Percentiles rank a stretch among this genome's conserved stretches.
Evolutionary conservation across 2,797 vertebrate species (phyloP).

Genomic region (Cacajao melanocephalus): DNA sequence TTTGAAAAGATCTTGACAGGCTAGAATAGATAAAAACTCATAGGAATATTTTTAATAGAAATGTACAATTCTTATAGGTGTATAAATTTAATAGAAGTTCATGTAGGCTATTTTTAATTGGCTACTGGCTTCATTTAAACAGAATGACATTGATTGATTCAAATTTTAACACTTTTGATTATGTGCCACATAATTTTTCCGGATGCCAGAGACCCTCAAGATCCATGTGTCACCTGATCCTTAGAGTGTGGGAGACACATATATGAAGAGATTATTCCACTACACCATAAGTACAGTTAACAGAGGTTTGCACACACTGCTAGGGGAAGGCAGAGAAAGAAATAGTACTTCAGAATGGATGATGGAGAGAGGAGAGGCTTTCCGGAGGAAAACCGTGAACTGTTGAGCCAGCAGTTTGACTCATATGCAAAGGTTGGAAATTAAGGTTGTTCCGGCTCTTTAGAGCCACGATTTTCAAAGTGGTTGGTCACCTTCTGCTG

Average conservation of each 20-base stretch:
- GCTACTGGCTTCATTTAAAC: not conserved
- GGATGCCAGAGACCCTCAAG: not conserved
- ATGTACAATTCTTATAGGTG: conserved; percentile 7
- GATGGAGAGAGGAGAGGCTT: not conserved
- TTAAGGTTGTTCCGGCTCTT: not conserved
- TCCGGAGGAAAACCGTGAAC: not conserved
- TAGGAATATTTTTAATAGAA: not conserved
- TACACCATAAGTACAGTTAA: not conserved
- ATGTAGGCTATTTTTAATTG: not conserved
- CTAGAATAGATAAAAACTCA: not conserved
- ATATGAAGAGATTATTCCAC: not conserved
- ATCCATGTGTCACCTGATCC: not conserved
- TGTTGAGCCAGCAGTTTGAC: not conserved
- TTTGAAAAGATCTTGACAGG: conserved; percentile 64
- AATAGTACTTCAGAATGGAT: not conserved
- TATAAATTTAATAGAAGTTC: not conserved
- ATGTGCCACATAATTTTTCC: not conserved
- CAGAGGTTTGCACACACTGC: not conserved
- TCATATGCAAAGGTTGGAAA: not conserved
- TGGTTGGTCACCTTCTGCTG: not conserved
- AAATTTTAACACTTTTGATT: not conserved
- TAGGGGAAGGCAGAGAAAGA: not conserved
- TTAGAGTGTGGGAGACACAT: not conserved
- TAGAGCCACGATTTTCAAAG: not conserved
- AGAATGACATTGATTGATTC: not conserved